Percentiles rank a stretch among this genome's conserved stretches.
Conservation (phyloP, 53 echinoderm and acorn worm species). For the Henricia sp. region DNA sequence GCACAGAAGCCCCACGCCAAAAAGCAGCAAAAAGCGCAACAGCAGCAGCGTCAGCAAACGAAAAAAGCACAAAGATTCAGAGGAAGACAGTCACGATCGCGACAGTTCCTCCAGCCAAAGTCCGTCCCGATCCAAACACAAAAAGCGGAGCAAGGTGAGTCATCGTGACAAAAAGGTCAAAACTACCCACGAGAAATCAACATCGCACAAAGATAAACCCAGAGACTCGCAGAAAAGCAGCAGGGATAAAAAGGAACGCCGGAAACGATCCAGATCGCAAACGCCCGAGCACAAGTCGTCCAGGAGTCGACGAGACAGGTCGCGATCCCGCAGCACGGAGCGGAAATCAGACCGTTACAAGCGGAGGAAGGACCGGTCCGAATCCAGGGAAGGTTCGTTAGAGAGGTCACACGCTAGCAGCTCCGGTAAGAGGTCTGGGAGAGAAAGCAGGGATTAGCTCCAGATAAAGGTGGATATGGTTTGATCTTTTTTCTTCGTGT, state of each 20-base stretch:
- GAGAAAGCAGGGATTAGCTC: slow-evolving; percentile 94
- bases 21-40: slow-evolving; percentile 30
- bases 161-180: slow-evolving; percentile 45
- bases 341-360: slow-evolving; percentile 51
- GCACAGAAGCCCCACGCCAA: slow-evolving; percentile 46
- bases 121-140: slow-evolving; percentile 45
- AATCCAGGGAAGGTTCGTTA: slow-evolving; percentile 74
- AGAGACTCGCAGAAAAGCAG: slow-evolving; percentile 34
- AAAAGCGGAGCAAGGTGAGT: slow-evolving; percentile 52
- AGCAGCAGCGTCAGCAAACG: slow-evolving; percentile 42
- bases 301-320: slow-evolving; percentile 40
- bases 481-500: slow-evolving; percentile 13
- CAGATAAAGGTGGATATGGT: slow-evolving; percentile 93
- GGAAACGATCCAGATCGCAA: slow-evolving; percentile 49
- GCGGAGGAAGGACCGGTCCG: slow-evolving; percentile 57
- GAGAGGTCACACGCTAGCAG: slow-evolving; percentile 83
- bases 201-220: slow-evolving; percentile 24
- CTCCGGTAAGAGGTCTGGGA: slow-evolving; percentile 98
- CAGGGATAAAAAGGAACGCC: slow-evolving; percentile 45
- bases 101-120: slow-evolving; percentile 49
- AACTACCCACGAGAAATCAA: slow-evolving; percentile 18
- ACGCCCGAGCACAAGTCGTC: slow-evolving; percentile 49
- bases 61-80: slow-evolving; percentile 51
- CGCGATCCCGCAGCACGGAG: slow-evolving; percentile 58
- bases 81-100: slow-evolving; percentile 17